Evolutionary conservation across 1,140 invertebrate genomes (phyloP).

Genomic region (Cydia fagiglandana): DNA sequence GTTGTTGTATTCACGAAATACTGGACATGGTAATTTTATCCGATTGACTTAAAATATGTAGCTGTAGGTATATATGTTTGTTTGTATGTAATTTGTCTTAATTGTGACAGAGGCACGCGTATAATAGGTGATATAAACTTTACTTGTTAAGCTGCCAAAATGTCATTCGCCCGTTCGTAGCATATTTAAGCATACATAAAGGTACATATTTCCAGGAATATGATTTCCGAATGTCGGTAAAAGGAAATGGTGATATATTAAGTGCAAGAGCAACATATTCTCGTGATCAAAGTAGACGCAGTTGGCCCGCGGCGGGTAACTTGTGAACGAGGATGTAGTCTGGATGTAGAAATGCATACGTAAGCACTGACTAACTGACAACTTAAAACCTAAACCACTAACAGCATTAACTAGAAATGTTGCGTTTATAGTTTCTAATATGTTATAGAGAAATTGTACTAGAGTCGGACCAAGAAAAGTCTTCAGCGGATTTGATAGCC

Average conservation of each 20-base stretch:
- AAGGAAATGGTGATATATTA: background rate
- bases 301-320: background rate
- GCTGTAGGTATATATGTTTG: no score
- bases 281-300: background rate
- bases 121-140: background rate
- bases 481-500: no score
- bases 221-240: background rate
- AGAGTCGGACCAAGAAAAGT: no score
- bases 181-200: background rate
- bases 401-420: no score
- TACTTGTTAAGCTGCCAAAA: background rate
- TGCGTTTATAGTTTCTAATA: no score
- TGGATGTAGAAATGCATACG: background rate
- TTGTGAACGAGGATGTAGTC: background rate
- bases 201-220: background rate
- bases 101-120: no score
- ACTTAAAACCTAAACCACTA: no score
- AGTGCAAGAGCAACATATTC: background rate
- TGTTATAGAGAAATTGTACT: no score
- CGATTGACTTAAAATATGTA: no score
- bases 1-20: no score
- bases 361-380: background rate
- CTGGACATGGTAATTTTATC: no score
- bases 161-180: background rate
- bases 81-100: no score